phyloP scores from a whole-genome alignment of 1,140 invertebrate genomes.

The Neelides sp. region DNA sequence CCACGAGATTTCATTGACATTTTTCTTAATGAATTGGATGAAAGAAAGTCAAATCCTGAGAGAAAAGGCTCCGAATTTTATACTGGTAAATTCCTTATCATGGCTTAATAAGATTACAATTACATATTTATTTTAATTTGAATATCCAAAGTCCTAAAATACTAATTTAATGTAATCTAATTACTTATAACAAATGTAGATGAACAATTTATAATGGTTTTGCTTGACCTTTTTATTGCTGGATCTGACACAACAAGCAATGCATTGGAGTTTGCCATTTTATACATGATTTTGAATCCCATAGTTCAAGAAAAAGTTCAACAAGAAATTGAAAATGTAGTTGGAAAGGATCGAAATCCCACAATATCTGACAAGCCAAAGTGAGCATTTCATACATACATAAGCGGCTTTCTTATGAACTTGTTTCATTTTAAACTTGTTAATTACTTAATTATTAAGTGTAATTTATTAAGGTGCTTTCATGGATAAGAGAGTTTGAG shows the following conservation, averaged over 20 bases:
- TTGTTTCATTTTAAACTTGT: no score
- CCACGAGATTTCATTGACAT: slow-evolving; percentile 59
- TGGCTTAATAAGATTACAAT: slow-evolving; percentile 1
- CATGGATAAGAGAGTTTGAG: no score
- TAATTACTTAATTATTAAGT: no score
- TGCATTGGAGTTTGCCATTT: slow-evolving; percentile 39
- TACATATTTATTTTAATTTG: not conserved
- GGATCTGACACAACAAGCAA: slow-evolving; percentile 43
- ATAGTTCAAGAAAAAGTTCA: slow-evolving; percentile 39
- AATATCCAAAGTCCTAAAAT: not conserved
- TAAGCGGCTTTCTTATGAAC: no score
- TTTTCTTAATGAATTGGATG: slow-evolving; percentile 56
- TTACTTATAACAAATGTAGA: slow-evolving; percentile 15
- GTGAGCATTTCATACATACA: slow-evolving; percentile 20
- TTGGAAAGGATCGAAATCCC: slow-evolving; percentile 37
- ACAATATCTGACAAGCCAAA: slow-evolving; percentile 35
- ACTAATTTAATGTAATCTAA: not conserved
- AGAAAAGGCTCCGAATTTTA: slow-evolving; percentile 43
- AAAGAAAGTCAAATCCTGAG: slow-evolving; percentile 34
- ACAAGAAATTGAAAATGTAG: slow-evolving; percentile 41
- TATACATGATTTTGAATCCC: slow-evolving; percentile 39
- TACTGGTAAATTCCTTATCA: no score
- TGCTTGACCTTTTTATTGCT: slow-evolving; percentile 30
- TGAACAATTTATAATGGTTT: slow-evolving; percentile 26
- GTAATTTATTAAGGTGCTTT: no score